A percentile compares a stretch with the other conserved stretches of the same genome.
Evolutionary conservation across 2,113 vertebrate species (phyloP).

Genomic region (Bos taurus): DNA sequence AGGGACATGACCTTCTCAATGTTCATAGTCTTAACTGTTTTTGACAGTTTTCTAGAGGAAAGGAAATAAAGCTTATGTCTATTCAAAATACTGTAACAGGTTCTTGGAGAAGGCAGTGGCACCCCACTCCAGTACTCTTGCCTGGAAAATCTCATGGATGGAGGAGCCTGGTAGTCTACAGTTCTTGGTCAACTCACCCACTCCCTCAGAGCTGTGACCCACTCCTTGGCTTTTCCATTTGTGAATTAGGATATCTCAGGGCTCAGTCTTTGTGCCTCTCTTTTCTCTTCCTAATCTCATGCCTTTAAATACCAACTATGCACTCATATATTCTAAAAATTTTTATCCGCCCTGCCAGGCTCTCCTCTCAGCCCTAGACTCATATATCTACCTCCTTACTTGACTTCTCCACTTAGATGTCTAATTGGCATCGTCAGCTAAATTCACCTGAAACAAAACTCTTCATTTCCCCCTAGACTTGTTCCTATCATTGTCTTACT

Average conservation of each 20-base stretch:
- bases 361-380: background rate
- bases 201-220: background rate
- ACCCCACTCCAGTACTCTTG: too few relatives aligned
- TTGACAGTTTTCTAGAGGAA: background rate
- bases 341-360: background rate
- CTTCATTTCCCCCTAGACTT: background rate
- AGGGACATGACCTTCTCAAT: background rate
- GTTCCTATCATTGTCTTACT: background rate
- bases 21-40: background rate
- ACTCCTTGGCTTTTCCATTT: background rate
- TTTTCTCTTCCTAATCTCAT: background rate
- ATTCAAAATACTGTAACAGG: background rate
- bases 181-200: background rate
- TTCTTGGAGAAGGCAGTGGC: background rate
- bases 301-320: background rate
- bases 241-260: background rate
- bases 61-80: background rate
- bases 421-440: background rate
- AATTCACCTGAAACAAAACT: background rate
- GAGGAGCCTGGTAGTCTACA: too few relatives aligned
- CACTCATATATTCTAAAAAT: background rate
- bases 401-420: background rate
- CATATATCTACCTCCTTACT: background rate
- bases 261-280: background rate
- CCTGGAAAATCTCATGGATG: too few relatives aligned